Base-by-base conservation (phyloP, 1,140 invertebrate genomes). In the Cyphomyrmex costatus region DNA sequence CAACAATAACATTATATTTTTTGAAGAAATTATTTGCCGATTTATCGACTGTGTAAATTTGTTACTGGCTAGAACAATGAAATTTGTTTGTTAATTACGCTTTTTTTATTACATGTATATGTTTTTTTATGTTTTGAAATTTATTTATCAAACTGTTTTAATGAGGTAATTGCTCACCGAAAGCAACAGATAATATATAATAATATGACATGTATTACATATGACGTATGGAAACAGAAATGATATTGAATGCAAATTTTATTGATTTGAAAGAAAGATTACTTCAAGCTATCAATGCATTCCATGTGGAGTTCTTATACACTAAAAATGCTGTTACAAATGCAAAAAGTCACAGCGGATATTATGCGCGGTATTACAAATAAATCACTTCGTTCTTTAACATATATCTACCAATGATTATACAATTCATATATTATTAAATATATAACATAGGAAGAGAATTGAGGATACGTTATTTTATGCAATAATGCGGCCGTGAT, bases 121-220 rank as follows among this genome's bases (percentile, higher is more conserved):
- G n/a, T n/a, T 65, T 63, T 65, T 33, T 63, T 19, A 70, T 56
- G 63, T 53, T 70, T 70, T 3, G 63, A 80, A 73, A 33, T 27
- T 51, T 30, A 58, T 14, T 71, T 36, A 46, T 71, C 27, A 68
- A 56, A 56, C n/a, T 56, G 24, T 33, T 33, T 80, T 70, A 56
- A 71, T 71, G n/a, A 51, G 16, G 14, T 71, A 70, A 30, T 42
- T 16, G 49, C 19, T 80, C 3, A 53, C 65, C 78, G 65, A 71
- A 30, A 70, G n/a, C 10, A 7, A 14, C 12, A 12, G 3, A 78
- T 78, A 36, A 78, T 46, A 78, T 65, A n/a, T n/a, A n/a, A n/a
- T n/a, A 78, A 78, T 77, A 77, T 65, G 24, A 65, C 19, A 78
- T 77, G 21, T 24, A 33, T 42, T 16, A 77, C 6, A n/a, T n/a